Conservation (phyloP, 2,888 invertebrate genomes). For the Protodeltote pygarga region DNA sequence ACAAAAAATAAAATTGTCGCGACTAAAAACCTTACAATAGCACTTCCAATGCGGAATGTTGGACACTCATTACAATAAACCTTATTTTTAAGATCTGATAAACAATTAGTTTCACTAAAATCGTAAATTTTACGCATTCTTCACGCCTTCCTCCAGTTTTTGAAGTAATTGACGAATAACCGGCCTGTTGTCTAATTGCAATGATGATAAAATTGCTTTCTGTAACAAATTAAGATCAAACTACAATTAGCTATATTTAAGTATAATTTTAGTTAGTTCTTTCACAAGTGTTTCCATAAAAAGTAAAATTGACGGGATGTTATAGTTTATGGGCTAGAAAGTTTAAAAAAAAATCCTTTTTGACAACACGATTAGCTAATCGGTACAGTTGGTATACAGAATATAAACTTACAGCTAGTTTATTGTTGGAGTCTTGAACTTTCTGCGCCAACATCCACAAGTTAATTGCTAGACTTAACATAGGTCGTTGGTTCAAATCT, state of each 20-base stretch:
- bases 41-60: slow-evolving; percentile 1
- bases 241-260: neutral
- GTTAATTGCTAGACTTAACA: slow-evolving; percentile 91
- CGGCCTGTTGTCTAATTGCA: slow-evolving; percentile 61
- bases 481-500: slow-evolving; percentile 87
- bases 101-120: slow-evolving; percentile 1
- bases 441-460: slow-evolving; percentile 94
- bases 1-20: slow-evolving; percentile 12
- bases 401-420: slow-evolving; percentile 66
- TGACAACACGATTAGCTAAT: too few relatives aligned
- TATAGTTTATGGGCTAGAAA: too few relatives aligned
- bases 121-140: slow-evolving; percentile 14
- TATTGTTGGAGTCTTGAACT: slow-evolving; percentile 70
- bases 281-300: neutral
- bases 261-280: neutral
- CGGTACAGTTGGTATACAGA: too few relatives aligned
- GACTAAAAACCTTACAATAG: slow-evolving; percentile 13
- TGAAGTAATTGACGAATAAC: slow-evolving; percentile 59
- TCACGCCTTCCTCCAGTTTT: slow-evolving; percentile 59
- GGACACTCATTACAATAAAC: too few relatives aligned
- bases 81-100: slow-evolving; percentile 1
- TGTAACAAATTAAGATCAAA: slow-evolving; percentile 57
- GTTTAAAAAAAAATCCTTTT: too few relatives aligned
- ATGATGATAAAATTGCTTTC: slow-evolving; percentile 66
- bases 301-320: neutral